Evolutionary conservation across 2,797 vertebrate genomes (phyloP), one percentile per base, ranked within the genome.

Genomic region (Silurus aristotelis): DNA sequence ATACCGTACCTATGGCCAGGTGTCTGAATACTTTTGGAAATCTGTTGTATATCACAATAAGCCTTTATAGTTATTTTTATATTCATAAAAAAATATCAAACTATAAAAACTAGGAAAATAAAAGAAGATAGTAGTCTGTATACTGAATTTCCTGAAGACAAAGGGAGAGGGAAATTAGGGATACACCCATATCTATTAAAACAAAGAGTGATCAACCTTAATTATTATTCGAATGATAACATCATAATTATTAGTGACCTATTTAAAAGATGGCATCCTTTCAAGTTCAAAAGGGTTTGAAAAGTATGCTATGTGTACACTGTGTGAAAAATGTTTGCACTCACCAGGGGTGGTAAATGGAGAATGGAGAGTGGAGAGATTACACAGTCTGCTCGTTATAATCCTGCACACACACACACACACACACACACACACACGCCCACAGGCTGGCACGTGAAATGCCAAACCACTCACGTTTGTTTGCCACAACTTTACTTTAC

Each of bases 391-490:
- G 60, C 22, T 66, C 14, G 64, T 66, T 19, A 48, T 64, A 22
- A 2, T 61, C 76, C 76, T 78, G 19, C 38, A 80, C 78, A 66
- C 9, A 80, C 61, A 80, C 61, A 79, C 43, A 43, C 25, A 58
- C 56, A 78, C 76, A 52, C 38, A 38, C 38, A 80, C 78, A 66
- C 9, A 80, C 61, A 80, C 61, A 79, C 43, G 31, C 38, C 6
- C 58, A 79, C 19, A 64, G 19, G 25, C 60, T n/a, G 31, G 66
- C 43, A 80, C 14, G 6, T 46, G 17, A 25, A 25, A 80, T 15
- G 48, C 4, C n/a, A 66, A 27, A 66, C 6, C 13, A 25, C 1
- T 9, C 10, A 48, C 48, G 38, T 38, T 38, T 38, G 38, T 38
- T 38, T 38, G 38, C 3, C 38, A 38, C 38, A 38, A 4, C 38